Base-by-base conservation (phyloP, 2,888 invertebrate species). In the Rhaphigaster nebulosa region DNA sequence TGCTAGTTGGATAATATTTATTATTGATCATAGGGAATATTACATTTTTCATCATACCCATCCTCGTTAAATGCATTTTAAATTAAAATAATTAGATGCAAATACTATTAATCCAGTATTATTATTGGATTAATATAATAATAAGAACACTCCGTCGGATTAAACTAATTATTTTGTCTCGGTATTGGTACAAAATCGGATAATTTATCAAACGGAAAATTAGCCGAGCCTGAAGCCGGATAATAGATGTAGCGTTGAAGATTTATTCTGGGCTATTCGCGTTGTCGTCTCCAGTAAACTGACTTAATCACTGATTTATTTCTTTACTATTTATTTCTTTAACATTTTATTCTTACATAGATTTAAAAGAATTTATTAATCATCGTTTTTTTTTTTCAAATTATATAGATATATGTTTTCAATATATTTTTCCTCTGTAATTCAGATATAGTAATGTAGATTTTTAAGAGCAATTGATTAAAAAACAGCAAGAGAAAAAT, bases 231-330 rank as follows among this genome's bases (percentile, higher is more conserved):
- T 38, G 20, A 6, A 76, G 34, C 20, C 70, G 70, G 70, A 76
- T 76, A 76, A 76, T 76, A 76, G 70, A 76, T 76, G 34, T 76
- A 76, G 34, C 38, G 34, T 76, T 76, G 70, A 76, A 76, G 34
- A 76, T 76, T 76, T 76, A 76, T 76, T 76, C 34, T 8, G 20
- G 1, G 70, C 70, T 38, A 34, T 76, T 76, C 38, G 15, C 34
- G 34, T 26, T 45, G 1, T 23, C 26, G 54, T 89, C 56, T 65
- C 65, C 65, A n/a, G 89, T 70, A 65, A 70, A 70, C 70, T 60
- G 89, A 65, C 89, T 65, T 50, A 89, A 89, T 50, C 13, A 50
- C 65, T 45, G 89, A 50, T 60, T 88, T 88, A 60, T 88, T 54
- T 6, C 70, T 76, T 76, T 34, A 18, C 34, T 70, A 5, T 70